Percentiles rank a stretch among this genome's conserved stretches.
Evolutionary conservation across 2,888 invertebrate species (phyloP).

Genomic region (Koerneria pararmatus): DNA sequence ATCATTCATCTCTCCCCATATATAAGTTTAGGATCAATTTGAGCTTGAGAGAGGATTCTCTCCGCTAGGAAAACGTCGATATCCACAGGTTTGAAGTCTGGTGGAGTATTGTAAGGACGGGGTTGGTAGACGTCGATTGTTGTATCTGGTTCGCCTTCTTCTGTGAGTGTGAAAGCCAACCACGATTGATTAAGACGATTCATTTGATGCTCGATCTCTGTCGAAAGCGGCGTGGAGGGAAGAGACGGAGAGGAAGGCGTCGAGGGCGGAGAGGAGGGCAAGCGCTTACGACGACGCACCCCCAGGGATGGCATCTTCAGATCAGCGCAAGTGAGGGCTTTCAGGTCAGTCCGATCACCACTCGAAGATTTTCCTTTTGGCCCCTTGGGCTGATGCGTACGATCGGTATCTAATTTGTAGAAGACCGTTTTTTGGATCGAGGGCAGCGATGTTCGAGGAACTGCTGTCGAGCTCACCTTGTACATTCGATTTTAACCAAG

Average conservation of each 20-base stretch:
- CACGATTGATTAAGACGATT: constrained; percentile 18
- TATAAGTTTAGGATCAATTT: constrained; percentile 19
- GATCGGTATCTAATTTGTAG: too few species aligned
- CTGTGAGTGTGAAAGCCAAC: constrained; percentile 17
- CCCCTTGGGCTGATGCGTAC: too few species aligned
- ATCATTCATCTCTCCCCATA: too few species aligned
- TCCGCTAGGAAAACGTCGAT: constrained; percentile 20
- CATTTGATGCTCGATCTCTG: constrained; percentile 20
- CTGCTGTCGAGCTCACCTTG: constrained; percentile 22
- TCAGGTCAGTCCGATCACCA: too few species aligned
- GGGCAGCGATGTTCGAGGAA: constrained; percentile 22
- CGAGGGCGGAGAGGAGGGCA: constrained; percentile 6
- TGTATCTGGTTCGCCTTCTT: constrained; percentile 17
- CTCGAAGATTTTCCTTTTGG: too few species aligned
- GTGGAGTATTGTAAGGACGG: constrained; percentile 7
- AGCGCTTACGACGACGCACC: constrained; percentile 17
- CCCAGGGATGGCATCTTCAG: too few species aligned
- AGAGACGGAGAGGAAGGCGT: constrained; percentile 11
- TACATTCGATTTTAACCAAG: too few species aligned
- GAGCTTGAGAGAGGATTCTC: constrained; percentile 9
- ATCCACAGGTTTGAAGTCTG: constrained; percentile 21
- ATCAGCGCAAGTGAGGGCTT: too few species aligned
- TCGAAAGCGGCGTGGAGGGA: constrained; percentile 18
- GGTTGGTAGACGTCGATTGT: constrained; percentile 16
- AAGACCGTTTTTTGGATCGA: constrained; percentile 17